Evolutionary conservation across 2,888 invertebrate genomes (phyloP).

Genomic region (Nephrotoma flavescens): DNA sequence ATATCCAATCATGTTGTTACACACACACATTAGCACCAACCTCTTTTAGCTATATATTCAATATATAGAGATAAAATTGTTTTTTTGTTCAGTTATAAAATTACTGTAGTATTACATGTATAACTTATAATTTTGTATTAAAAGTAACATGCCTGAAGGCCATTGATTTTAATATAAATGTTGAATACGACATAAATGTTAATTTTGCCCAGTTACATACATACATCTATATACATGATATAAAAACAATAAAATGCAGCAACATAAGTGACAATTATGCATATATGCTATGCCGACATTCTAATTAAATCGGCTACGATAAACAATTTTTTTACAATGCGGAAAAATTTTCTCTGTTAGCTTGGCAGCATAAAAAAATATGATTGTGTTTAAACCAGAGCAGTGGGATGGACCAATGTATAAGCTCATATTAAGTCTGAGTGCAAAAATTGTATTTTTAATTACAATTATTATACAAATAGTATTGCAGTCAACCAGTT

Average conservation of each 20-base stretch:
- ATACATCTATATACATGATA: neutral
- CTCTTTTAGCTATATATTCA: neutral
- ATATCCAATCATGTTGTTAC: neutral
- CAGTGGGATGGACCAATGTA: neutral
- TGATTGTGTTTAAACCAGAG: neutral
- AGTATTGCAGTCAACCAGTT: neutral
- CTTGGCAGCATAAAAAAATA: neutral
- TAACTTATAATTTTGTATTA: neutral
- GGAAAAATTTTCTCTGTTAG: neutral
- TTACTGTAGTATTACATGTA: neutral
- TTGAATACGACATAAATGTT: neutral
- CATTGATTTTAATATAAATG: neutral
- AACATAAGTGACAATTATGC: neutral
- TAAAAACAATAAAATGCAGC: neutral
- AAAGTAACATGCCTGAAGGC: neutral
- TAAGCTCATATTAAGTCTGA: neutral
- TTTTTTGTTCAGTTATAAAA: neutral
- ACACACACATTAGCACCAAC: neutral
- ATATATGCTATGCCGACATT: neutral
- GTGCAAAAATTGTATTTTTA: neutral
- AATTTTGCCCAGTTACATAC: neutral
- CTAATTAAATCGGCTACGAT: neutral
- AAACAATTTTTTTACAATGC: neutral
- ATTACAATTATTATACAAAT: neutral
- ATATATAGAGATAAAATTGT: neutral